Evolutionary conservation across 1,140 invertebrate species (phyloP), one percentile per base, ranked within the genome.

Genomic region (Danaus melanippus): DNA sequence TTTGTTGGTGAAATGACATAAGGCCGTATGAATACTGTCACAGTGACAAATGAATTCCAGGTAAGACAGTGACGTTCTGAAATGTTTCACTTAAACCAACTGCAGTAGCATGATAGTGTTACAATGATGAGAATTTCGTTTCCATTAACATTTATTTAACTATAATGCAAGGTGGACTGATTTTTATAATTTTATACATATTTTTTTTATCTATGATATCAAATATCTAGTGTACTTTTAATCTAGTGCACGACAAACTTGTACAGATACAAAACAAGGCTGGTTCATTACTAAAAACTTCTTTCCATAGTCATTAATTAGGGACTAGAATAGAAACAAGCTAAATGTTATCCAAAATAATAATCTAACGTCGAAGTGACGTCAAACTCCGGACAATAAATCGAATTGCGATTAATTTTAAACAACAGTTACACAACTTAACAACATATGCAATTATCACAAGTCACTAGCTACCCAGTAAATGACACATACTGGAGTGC

Each of bases 321-420:
- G 76, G 73, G 81, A 84, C 79, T 84, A 82, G 81, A 81, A 79
- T 81, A 68, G 67, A 72, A 69, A 77, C 58, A 64, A 67, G 56
- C 58, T 49, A 49, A 60, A 56, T 56, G 53, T 15, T 60, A 42
- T 55, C 21, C 2, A 32, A 32, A 32, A 32, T 32, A 32, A 32
- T 32, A 32, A 32, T 32, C 6, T 5, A n/a, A 4, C 43, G 15
- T 15, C 15, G 15, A 15, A 15, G 15, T 15, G 15, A 15, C 15
- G 15, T 15, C 15, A 44, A n/a, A n/a, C 12, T 44, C 12, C 12
- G 12, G 12, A 44, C 43, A n/a, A 44, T 12, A n/a, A 12, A 12
- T 44, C 43, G 10, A 6, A 44, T 12, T 44, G 43, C 43, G 43
- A n/a, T 12, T n/a, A 44, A n/a, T 44, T 44, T 44, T 44, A n/a